Base-by-base conservation (phyloP, 1,140 invertebrate species). In the Zaprionus africanus region DNA sequence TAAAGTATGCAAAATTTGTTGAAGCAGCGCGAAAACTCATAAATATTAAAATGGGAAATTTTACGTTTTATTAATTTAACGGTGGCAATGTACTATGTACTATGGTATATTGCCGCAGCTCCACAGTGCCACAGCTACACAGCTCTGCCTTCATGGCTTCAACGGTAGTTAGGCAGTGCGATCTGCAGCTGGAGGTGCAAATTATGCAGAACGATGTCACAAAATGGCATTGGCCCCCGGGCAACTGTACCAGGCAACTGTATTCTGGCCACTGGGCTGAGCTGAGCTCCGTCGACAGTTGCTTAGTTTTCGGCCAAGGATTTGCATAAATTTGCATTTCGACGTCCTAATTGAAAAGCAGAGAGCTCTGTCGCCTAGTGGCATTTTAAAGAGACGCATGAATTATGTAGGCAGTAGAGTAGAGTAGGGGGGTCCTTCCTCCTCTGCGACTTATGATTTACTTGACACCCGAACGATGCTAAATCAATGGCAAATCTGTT, bases 301-400 rank as follows among this genome's bases (percentile, higher is more conserved):
- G 69, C 73, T 86, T 78, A 88, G 81, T 81, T 87, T 86, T 88
- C 70, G 84, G 84, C 81, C 74, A 87, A 67, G 68, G 84, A 87
- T 87, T 87, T 87, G 81, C 84, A 87, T 87, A 88, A 87, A 87
- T 87, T 87, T 87, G 84, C 84, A 87, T 90, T 81, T 69, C 43
- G 67, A 57, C 46, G 74, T 61, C 81, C 66, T 87, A 87, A 87
- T 87, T 87, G 84, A 87, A 87, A 87, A 87, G 70, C 81, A 81
- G 78, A 78, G 69, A 63, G 54, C 60, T 60, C 64, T 61, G 49
- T 54, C 77, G 62, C 74, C 65, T 80, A 88, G 81, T 87, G 67
- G 80, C 84, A 87, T 87, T 84, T 84, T 88, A 76, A 81, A 90
- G 78, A 60, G 84, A 71, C 71, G 85, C 76, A 88, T 90, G 84